A percentile compares a stretch with the other conserved stretches of the same genome.
phyloP scores from a whole-genome alignment of 1,140 invertebrate genomes.

The Cryptotermes secundus region DNA sequence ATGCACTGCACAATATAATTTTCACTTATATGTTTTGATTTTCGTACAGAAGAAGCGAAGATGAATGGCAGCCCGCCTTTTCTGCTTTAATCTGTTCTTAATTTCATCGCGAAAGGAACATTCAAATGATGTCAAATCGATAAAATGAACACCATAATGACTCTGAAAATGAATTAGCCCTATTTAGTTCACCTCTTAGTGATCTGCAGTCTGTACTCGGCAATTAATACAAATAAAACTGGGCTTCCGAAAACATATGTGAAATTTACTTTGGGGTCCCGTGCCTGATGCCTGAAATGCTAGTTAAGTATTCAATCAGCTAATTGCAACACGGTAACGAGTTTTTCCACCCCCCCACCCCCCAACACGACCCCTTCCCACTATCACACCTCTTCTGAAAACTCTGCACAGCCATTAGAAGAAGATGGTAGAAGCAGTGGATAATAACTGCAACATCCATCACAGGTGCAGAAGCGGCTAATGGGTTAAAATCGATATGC shows the following conservation, averaged over 20 bases:
- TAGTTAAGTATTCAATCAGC: conserved; percentile 23
- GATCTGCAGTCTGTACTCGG: background rate
- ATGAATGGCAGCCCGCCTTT: too few relatives aligned
- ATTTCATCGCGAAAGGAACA: too few relatives aligned
- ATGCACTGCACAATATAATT: too few relatives aligned
- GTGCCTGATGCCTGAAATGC: conserved; percentile 2
- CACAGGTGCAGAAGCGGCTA: background rate
- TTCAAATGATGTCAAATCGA: too few relatives aligned
- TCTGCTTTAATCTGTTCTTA: too few relatives aligned
- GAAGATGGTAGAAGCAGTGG: background rate
- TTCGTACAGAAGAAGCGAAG: too few relatives aligned
- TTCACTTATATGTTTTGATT: too few relatives aligned
- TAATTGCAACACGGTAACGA: conserved; percentile 18
- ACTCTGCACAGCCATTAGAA: conserved; percentile 21
- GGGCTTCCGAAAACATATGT: background rate
- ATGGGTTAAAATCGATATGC: conserved; percentile 17
- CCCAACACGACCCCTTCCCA: background rate
- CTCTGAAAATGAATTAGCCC: background rate
- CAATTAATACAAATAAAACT: background rate
- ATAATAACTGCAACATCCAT: conserved; percentile 20
- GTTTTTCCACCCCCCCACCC: background rate
- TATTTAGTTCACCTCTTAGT: background rate
- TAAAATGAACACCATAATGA: background rate
- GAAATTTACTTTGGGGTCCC: background rate
- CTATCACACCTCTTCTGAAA: background rate